Evolutionary conservation across 2,888 invertebrate species (phyloP).

Genomic region (Aelia acuminata): DNA sequence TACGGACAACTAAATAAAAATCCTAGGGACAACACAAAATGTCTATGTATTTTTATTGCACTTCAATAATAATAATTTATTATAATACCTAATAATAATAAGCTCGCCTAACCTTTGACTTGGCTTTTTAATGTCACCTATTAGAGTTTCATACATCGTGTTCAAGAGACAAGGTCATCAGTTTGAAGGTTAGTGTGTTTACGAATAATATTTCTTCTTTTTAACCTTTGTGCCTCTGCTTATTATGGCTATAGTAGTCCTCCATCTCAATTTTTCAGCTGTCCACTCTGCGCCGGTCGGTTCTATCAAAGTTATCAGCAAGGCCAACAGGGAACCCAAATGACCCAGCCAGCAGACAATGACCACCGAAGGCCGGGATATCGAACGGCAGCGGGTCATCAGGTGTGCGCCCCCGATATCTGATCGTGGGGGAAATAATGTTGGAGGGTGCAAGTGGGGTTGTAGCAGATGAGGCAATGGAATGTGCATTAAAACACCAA

Average conservation of each 20-base stretch:
- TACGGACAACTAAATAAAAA: too few relatives aligned
- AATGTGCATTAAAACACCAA: too few relatives aligned
- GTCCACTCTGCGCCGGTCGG: not conserved
- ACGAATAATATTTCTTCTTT: not conserved
- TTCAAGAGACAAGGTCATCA: not conserved
- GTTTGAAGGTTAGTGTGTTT: not conserved
- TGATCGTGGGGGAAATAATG: too few relatives aligned
- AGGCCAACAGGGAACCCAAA: not conserved
- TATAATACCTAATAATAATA: too few relatives aligned
- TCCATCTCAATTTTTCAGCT: not conserved
- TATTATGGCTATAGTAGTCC: too few relatives aligned
- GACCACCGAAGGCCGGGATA: not conserved
- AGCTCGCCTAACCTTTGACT: not conserved
- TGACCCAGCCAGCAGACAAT: not conserved
- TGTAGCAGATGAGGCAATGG: too few relatives aligned
- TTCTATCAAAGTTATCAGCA: not conserved
- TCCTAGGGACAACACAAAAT: too few relatives aligned
- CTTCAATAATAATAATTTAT: not conserved
- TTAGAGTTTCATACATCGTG: not conserved
- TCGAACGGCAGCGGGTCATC: not conserved
- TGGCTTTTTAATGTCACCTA: not conserved
- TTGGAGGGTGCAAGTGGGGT: too few relatives aligned
- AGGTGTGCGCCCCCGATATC: not conserved
- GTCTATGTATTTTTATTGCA: too few relatives aligned
- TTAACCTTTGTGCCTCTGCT: not conserved